Percentiles rank a stretch among this genome's conserved stretches.
Conservation (phyloP, 2,113 vertebrate genomes). For the Empidonax traillii region DNA sequence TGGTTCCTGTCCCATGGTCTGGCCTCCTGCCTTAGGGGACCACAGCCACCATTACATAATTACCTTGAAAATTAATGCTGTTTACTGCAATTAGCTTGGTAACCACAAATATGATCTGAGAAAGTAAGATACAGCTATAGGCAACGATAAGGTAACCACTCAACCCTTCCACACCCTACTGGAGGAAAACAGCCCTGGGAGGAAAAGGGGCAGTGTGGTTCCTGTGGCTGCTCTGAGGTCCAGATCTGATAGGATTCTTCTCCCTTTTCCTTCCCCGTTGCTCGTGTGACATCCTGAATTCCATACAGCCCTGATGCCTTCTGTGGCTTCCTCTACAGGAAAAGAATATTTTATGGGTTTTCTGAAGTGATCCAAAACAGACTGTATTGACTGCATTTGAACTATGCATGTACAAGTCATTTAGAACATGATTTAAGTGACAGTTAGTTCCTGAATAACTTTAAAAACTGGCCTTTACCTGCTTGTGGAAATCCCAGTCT, state of each 20-base stretch:
- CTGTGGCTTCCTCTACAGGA: neutral
- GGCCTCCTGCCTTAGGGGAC: neutral
- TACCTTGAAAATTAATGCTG: neutral
- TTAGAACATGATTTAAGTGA: neutral
- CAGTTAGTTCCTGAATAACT: neutral
- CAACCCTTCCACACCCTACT: neutral
- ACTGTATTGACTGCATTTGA: neutral
- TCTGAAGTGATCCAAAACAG: neutral
- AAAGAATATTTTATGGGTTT: neutral
- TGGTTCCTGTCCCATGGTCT: neutral
- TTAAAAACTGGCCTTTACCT: neutral
- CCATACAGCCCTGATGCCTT: neutral
- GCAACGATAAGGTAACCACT: neutral
- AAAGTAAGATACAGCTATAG: neutral
- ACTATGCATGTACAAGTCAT: neutral
- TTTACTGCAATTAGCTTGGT: neutral
- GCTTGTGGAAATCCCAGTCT: neutral
- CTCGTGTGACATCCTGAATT: neutral
- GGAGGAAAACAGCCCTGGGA: neutral
- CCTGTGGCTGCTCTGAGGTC: neutral
- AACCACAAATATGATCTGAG: neutral
- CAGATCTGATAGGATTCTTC: neutral
- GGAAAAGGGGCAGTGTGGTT: fast-evolving
- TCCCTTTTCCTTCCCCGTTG: neutral
- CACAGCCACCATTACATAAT: neutral